phyloP scores from a whole-genome alignment of 2,888 invertebrate species.

The Parnassius glacialis region DNA sequence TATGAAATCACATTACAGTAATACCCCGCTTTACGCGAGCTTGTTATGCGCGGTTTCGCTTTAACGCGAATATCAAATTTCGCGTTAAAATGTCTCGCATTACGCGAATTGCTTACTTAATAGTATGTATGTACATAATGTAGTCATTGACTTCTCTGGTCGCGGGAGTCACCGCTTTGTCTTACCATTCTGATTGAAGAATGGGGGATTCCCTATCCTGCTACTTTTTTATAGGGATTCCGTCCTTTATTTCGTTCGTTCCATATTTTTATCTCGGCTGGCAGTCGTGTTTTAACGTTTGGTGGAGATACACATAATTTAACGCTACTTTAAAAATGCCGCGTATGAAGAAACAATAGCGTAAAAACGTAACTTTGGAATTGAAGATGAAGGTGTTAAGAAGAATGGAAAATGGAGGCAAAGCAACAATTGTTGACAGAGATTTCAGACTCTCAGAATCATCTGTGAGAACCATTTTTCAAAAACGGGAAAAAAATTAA shows the following conservation, averaged over 20 bases:
- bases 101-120: too few species aligned
- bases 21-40: too few species aligned
- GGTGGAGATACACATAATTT: constrained; percentile 26
- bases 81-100: too few species aligned
- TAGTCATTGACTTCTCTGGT: too few species aligned
- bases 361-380: constrained; percentile 20
- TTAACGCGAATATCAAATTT: too few species aligned
- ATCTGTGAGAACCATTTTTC: constrained; percentile 17
- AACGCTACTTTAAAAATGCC: constrained; percentile 27
- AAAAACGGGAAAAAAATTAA: constrained; percentile 10
- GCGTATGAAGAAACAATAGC: constrained; percentile 26
- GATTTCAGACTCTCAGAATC: constrained; percentile 19
- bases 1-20: too few species aligned
- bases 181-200: too few species aligned
- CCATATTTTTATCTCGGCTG: constrained; percentile 3
- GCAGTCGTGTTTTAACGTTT: constrained; percentile 20
- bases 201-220: too few species aligned
- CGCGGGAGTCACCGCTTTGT: too few species aligned
- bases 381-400: constrained; percentile 28
- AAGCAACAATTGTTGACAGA: constrained; percentile 14
- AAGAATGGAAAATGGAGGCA: constrained; percentile 27
- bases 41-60: too few species aligned
- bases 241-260: constrained; percentile 21
- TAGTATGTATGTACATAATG: too few species aligned
- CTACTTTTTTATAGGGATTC: constrained; percentile 14